Evolutionary conservation across 2,797 vertebrate genomes (phyloP).

Genomic region (Pogoniulus pusillus): DNA sequence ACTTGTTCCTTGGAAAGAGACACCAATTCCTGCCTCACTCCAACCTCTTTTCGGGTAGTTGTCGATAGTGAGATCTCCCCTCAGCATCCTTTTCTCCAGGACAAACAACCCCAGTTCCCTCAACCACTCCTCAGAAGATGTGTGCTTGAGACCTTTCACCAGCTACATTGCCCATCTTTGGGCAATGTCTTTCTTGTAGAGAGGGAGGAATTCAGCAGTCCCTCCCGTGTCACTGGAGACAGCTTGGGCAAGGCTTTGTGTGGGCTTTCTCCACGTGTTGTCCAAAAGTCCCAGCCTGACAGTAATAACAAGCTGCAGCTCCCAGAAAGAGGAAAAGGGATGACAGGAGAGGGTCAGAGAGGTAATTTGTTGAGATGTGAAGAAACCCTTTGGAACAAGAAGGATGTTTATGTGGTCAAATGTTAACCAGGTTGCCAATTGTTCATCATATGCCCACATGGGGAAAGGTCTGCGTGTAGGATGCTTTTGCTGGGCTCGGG

Average conservation of each 20-base stretch:
- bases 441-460: accelerated
- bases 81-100: no score
- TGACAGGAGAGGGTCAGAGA: accelerated
- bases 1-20: no score
- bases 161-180: no score
- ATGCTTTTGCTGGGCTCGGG: accelerated
- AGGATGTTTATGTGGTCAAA: neutral
- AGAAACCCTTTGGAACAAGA: neutral
- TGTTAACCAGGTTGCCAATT: neutral
- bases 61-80: no score
- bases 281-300: neutral
- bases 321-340: neutral
- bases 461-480: neutral
- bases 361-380: neutral
- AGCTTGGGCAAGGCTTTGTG: accelerated
- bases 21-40: no score
- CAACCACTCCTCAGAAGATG: no score
- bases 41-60: no score
- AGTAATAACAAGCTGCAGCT: neutral
- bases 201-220: neutral
- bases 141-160: no score
- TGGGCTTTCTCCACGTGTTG: no score
- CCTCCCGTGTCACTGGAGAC: accelerated
- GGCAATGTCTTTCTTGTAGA: no score
- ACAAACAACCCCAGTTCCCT: no score